Evolutionary conservation across 2,113 vertebrate genomes (phyloP).

Genomic region (Tenebrosternarchus preto): DNA sequence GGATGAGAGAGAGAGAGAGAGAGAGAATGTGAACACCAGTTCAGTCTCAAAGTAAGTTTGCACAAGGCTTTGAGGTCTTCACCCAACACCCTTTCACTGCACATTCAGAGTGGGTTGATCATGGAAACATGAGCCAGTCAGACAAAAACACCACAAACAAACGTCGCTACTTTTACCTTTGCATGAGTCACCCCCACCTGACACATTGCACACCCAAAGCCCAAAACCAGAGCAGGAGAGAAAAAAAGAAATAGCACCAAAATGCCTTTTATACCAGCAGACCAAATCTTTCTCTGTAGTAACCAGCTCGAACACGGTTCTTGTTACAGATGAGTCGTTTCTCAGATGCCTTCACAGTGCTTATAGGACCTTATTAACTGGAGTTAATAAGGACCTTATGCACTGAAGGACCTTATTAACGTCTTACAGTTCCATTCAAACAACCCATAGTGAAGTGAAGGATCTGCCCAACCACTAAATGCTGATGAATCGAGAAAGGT

Average conservation of each 20-base stretch:
- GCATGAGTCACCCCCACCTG: not conserved
- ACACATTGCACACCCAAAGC: not conserved
- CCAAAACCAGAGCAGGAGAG: not conserved
- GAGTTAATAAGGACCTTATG: too few relatives aligned
- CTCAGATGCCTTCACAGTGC: not conserved
- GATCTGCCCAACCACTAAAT: not conserved
- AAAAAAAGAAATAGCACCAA: too few relatives aligned
- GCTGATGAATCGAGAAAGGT: constrained; percentile 13
- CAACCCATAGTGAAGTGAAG: not conserved
- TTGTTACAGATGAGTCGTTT: not conserved
- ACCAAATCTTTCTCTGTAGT: not conserved
- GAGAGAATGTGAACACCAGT: constrained; percentile 32
- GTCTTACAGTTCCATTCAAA: not conserved
- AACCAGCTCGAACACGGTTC: not conserved
- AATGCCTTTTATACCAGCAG: not conserved
- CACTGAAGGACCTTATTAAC: not conserved
- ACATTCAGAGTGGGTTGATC: constrained; percentile 12
- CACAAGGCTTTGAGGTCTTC: constrained; percentile 3
- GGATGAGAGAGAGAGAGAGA: too few relatives aligned
- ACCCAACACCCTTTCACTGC: constrained; percentile 30
- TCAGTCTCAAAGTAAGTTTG: constrained; percentile 22
- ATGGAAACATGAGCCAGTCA: not conserved
- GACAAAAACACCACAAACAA: not conserved
- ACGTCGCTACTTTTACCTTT: not conserved
- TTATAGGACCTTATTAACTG: not conserved